phyloP scores from a whole-genome alignment of 2,797 vertebrate genomes.

The Sebastes taczanowskii region DNA sequence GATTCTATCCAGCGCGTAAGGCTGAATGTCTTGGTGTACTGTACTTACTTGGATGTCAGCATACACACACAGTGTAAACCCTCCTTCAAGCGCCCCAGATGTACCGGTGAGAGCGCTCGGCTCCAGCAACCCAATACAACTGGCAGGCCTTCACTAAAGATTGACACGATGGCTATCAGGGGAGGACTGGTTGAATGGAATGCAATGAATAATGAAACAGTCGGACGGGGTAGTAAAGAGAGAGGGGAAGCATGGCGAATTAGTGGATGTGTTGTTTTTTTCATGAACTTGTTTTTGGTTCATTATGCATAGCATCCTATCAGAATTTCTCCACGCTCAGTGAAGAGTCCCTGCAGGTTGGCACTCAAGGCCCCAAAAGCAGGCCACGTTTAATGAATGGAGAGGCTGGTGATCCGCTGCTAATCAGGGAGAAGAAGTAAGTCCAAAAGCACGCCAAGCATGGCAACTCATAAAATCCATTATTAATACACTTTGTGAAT shows the following conservation, averaged over 20 bases:
- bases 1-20: slow-evolving; percentile 27
- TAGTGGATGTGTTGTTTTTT: slow-evolving; percentile 14
- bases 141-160: slow-evolving; percentile 44
- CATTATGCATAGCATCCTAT: slow-evolving; percentile 38
- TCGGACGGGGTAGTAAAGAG: slow-evolving; percentile 14
- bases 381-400: slow-evolving; percentile 23
- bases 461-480: neutral
- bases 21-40: slow-evolving; percentile 16
- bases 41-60: slow-evolving; percentile 16
- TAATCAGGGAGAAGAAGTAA: slow-evolving; percentile 19
- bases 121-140: slow-evolving; percentile 32
- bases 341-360: slow-evolving; percentile 24
- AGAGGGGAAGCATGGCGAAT: slow-evolving; percentile 24
- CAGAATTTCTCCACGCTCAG: slow-evolving; percentile 9
- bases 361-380: slow-evolving; percentile 1
- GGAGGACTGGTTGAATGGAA: slow-evolving; percentile 51
- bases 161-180: slow-evolving; percentile 60
- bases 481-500: slow-evolving; percentile 16
- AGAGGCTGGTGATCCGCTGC: slow-evolving; percentile 5
- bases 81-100: slow-evolving; percentile 17
- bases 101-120: neutral
- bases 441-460: neutral
- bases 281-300: slow-evolving; percentile 33
- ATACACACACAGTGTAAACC: slow-evolving; percentile 2
- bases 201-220: slow-evolving; percentile 67